Evolutionary conservation across 1,140 invertebrate species (phyloP).

Genomic region (Orchestia grillus): DNA sequence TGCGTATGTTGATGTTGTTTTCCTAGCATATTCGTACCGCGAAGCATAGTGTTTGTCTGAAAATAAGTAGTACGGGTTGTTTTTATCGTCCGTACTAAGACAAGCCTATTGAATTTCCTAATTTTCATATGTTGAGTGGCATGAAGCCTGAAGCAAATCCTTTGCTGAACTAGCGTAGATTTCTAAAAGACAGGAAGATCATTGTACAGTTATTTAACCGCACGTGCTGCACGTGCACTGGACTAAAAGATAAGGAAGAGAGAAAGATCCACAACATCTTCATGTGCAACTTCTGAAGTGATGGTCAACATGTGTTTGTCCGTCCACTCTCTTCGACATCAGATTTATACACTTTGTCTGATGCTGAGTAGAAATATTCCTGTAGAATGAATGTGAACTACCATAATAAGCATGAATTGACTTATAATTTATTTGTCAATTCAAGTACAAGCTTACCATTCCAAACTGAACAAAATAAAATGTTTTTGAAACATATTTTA

Average conservation of each 20-base stretch:
- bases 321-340: neutral
- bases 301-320: neutral
- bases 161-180: neutral
- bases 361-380: no score
- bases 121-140: neutral
- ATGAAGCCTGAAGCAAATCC: no score
- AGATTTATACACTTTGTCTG: no score
- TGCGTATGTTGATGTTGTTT: neutral
- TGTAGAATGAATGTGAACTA: no score
- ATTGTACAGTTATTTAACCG: neutral
- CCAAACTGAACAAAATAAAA: no score
- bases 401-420: no score
- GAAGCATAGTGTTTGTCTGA: neutral
- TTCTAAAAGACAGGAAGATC: neutral
- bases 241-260: no score
- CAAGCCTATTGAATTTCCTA: neutral
- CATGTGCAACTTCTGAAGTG: neutral
- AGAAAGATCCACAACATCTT: neutral
- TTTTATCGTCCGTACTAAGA: no score
- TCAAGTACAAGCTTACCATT: no score
- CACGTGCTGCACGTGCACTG: neutral
- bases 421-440: no score
- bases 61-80: no score
- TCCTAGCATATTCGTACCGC: neutral
- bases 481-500: no score